Percentiles rank a stretch among this genome's conserved stretches.
Conservation (phyloP, 2,888 invertebrate species). For the Nomada fucata region DNA sequence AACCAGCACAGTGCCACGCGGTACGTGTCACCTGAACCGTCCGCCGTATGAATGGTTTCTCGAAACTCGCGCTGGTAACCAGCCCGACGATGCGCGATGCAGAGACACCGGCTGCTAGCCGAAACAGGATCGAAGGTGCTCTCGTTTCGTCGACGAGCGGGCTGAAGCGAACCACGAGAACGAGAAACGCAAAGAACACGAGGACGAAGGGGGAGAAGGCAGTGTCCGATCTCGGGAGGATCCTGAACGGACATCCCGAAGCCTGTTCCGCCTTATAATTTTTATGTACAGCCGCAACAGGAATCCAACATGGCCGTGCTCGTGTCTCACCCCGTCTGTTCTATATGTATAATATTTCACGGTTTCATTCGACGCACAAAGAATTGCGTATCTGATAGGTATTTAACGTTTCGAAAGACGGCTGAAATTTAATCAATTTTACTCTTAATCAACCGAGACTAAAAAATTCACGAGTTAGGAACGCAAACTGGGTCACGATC, state of each 20-base stretch:
- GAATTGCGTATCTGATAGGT: background rate
- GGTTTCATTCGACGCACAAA: background rate
- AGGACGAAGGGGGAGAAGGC: conserved; percentile 32
- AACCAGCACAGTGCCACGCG: conserved; percentile 45
- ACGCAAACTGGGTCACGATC: no score
- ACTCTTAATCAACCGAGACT: no score
- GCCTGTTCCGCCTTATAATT: conserved; percentile 79
- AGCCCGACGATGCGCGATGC: background rate
- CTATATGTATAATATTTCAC: background rate
- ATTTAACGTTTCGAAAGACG: background rate
- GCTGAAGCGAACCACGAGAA: conserved; percentile 4
- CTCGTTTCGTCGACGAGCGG: conserved; percentile 50
- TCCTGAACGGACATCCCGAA: conserved; percentile 59
- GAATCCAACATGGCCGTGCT: conserved; percentile 79
- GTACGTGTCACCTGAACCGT: conserved; percentile 65
- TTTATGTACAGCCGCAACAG: conserved; percentile 77
- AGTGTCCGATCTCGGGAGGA: conserved; percentile 48
- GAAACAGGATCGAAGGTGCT: conserved; percentile 54
- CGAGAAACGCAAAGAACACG: conserved; percentile 2
- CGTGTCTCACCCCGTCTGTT: conserved; percentile 53
- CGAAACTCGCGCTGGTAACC: conserved; percentile 18
- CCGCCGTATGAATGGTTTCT: conserved; percentile 58
- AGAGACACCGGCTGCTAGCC: conserved; percentile 26
- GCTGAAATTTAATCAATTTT: no score
- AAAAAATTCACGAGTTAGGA: no score